Conservation (phyloP, 2,888 invertebrate species). For the Crepidodera aurea region DNA sequence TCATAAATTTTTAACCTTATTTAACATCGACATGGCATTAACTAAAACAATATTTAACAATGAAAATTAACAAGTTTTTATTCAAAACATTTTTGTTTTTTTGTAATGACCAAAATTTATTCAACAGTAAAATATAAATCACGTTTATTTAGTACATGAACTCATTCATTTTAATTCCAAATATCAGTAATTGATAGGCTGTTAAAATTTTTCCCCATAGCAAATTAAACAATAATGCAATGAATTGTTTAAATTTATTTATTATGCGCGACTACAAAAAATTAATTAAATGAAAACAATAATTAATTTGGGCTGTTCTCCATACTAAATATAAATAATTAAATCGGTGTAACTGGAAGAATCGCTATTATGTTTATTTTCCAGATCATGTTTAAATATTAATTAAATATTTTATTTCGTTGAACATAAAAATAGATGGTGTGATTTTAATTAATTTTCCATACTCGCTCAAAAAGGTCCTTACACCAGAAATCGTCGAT, state of each 20-base stretch:
- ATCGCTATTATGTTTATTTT: background rate
- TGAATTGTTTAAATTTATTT: constrained; percentile 3
- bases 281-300: constrained; percentile 9
- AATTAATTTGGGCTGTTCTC: background rate
- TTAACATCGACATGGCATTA: too few relatives aligned
- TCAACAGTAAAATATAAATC: background rate
- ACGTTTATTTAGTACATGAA: background rate
- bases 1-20: too few relatives aligned
- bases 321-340: background rate
- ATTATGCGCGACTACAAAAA: background rate
- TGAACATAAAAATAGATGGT: too few relatives aligned
- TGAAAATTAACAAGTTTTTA: too few relatives aligned
- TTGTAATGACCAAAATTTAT: too few relatives aligned
- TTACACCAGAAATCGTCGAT: too few relatives aligned
- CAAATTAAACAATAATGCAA: constrained; percentile 9
- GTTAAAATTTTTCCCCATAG: constrained; percentile 3
- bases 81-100: too few relatives aligned
- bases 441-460: too few relatives aligned
- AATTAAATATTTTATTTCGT: too few relatives aligned
- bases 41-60: too few relatives aligned
- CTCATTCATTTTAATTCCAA: background rate
- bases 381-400: background rate
- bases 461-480: too few relatives aligned
- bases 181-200: background rate
- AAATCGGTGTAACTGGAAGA: background rate